Evolutionary conservation across 1,140 invertebrate genomes (phyloP), one percentile per base, ranked within the genome.

Genomic region (Bicyclus anynana): DNA sequence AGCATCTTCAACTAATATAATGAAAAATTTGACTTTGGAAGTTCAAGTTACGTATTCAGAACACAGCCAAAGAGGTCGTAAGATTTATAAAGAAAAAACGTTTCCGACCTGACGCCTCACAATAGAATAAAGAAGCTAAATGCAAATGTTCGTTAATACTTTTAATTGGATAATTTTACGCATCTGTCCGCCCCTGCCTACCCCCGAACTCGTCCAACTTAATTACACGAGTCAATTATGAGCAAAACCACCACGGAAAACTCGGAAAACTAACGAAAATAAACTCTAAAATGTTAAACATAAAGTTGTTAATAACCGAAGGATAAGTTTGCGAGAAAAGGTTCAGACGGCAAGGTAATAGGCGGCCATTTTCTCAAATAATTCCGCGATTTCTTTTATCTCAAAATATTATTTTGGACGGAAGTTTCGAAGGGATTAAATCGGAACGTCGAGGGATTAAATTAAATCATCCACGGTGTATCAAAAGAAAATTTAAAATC

Each of bases 101-200:
- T 29, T 49, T 27, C 29, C 26, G 17, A 49, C 23, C 40, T 21
- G 40, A 5, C 40, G n/a, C 27, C 20, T 21, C 23, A 47, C 47
- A 35, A 54, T 33, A 35, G 42, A 26, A 61, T 33, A 55, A 57
- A 56, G 51, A 52, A 33, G 48, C 37, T 64, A 52, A 66, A 69
- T 62, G 55, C 52, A 65, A 68, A 69, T 69, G 53, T 60, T 65
- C 56, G 53, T 69, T 67, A 67, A 64, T 63, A 63, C 58, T 70
- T 70, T 67, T 67, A 70, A 70, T 70, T 67, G 66, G 47, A 56
- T 60, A 66, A 67, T 70, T 67, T 70, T 55, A 70, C 61, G 67
- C 67, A 70, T 67, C 67, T 67, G 64, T 53, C 60, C 64, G 33
- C 53, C 42, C 38, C 33, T 49, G 56, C 52, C 54, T 59, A 63